phyloP scores from a whole-genome alignment of 2,113 vertebrate genomes.

The Chiloscyllium plagiosum region DNA sequence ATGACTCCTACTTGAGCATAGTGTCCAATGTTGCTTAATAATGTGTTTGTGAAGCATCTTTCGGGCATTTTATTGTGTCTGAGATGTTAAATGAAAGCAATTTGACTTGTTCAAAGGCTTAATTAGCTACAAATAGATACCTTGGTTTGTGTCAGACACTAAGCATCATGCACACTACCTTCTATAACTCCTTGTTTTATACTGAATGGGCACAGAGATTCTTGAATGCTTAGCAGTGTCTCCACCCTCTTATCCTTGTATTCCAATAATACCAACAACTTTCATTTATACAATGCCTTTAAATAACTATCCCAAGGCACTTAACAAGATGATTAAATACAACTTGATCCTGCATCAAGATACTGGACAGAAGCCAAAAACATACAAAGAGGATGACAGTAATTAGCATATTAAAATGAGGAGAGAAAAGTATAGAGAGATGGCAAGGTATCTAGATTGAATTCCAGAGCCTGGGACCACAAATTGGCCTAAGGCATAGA shows the following conservation, averaged over 20 bases:
- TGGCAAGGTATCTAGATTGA: background rate
- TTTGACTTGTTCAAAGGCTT: background rate
- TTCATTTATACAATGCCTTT: too few relatives aligned
- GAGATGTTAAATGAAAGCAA: background rate
- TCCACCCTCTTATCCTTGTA: too few relatives aligned
- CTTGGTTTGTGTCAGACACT: background rate
- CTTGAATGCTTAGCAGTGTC: background rate
- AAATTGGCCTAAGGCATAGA: too few relatives aligned
- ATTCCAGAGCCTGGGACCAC: too few relatives aligned
- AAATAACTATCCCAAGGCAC: too few relatives aligned
- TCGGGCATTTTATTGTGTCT: background rate
- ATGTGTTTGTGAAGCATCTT: background rate
- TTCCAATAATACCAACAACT: too few relatives aligned
- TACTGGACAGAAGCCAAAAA: background rate
- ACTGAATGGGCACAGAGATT: background rate
- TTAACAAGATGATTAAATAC: background rate
- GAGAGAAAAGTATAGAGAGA: background rate
- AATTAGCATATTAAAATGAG: background rate
- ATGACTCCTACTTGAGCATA: background rate
- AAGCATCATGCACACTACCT: background rate
- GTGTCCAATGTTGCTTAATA: background rate
- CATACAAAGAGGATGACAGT: background rate
- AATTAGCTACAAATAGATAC: background rate
- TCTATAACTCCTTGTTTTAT: background rate
- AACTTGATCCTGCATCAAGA: background rate